Percentiles rank a stretch among this genome's conserved stretches.
phyloP scores from a whole-genome alignment of 2,888 invertebrate species.

The Myopa testacea region DNA sequence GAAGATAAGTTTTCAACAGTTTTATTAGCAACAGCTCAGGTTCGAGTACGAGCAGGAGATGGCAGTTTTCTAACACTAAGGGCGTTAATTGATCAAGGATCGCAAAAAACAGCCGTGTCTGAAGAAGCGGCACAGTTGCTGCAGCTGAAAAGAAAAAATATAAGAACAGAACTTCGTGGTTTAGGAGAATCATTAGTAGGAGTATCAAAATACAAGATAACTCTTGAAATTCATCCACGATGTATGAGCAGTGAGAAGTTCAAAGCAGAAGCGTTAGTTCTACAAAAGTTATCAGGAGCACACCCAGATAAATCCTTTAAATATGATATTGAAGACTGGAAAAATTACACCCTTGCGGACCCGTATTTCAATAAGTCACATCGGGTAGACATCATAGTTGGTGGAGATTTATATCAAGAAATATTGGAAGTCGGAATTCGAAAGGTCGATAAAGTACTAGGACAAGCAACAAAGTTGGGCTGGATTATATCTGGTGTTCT shows the following conservation, averaged over 20 bases:
- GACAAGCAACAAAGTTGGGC: constrained; percentile 1
- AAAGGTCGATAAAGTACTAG: not conserved
- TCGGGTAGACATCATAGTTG: constrained; percentile 35
- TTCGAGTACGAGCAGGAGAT: not conserved
- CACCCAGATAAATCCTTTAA: not conserved
- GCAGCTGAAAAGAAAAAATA: constrained; percentile 1
- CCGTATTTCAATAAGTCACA: constrained; percentile 14
- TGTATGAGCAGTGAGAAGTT: not conserved
- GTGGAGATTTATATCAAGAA: not conserved
- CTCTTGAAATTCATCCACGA: not conserved
- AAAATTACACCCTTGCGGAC: constrained; percentile 18
- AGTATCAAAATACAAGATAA: not conserved
- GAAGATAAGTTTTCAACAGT: not conserved
- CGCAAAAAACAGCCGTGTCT: not conserved
- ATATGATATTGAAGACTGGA: not conserved
- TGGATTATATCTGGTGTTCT: no score
- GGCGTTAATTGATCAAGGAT: constrained; percentile 24
- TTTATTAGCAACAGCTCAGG: not conserved
- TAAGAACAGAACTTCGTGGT: constrained; percentile 7
- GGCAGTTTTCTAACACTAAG: not conserved
- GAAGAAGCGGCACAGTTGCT: not conserved
- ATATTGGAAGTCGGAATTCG: constrained; percentile 21
- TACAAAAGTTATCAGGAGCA: not conserved
- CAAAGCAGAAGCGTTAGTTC: constrained; percentile 1
- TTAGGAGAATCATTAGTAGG: constrained; percentile 8